Conservation (phyloP, 2,797 vertebrate genomes). For the Brachyrhaphis roseni region DNA sequence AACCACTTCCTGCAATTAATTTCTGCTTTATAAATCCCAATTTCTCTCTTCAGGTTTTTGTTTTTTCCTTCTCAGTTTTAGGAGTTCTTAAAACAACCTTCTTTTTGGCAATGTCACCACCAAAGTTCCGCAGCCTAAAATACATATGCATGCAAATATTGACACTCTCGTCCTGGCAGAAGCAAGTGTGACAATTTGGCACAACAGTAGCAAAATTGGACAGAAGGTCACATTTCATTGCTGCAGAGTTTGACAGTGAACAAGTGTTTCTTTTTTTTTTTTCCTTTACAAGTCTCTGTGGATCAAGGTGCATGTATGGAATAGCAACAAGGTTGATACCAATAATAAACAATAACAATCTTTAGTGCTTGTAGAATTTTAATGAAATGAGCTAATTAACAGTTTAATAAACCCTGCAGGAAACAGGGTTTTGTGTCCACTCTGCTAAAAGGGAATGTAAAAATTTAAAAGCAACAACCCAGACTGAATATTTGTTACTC, state of each 20-base stretch:
- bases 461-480: not conserved
- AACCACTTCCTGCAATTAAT: constrained; percentile 10
- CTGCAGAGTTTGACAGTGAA: constrained; percentile 16
- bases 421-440: not conserved
- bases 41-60: not conserved
- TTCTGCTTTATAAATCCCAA: constrained; percentile 16
- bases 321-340: not conserved
- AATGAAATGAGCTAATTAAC: not conserved
- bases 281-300: not conserved
- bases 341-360: constrained; percentile 2
- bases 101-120: not conserved
- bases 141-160: not conserved
- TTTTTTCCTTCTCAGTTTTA: constrained; percentile 5
- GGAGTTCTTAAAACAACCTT: constrained; percentile 19
- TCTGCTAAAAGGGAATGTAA: not conserved
- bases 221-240: constrained; percentile 28
- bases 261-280: not conserved
- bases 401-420: not conserved
- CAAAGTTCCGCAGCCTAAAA: not conserved
- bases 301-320: not conserved
- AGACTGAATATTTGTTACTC: not conserved
- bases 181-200: constrained; percentile 28
- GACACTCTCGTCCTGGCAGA: constrained; percentile 4
- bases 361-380: not conserved
- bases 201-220: not conserved